These are phyloP conservation scores for Enteromius treurensis DNA, from an alignment of 2,797 vertebrate genomes.

Conservation along the genomic window DNA sequence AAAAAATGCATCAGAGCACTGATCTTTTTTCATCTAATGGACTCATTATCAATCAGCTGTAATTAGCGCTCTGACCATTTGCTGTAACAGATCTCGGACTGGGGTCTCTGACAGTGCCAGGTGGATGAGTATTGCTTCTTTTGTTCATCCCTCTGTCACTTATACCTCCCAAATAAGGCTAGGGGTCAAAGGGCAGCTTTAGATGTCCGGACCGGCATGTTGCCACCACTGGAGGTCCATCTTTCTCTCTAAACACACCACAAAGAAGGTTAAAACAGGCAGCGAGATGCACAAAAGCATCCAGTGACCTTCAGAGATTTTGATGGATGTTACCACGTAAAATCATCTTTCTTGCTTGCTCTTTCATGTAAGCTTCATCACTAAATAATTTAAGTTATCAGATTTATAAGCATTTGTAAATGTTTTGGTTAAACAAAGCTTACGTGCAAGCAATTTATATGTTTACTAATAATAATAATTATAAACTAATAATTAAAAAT, in stretches of 20 bases:
- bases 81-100: background rate
- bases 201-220: background rate
- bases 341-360: background rate
- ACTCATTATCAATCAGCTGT: slow-evolving; percentile 46
- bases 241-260: background rate
- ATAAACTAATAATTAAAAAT: too few species aligned
- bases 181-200: slow-evolving; percentile 24
- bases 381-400: background rate
- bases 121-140: slow-evolving; percentile 33
- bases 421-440: background rate
- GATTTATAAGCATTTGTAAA: background rate
- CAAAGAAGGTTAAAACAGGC: background rate
- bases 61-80: slow-evolving; percentile 28
- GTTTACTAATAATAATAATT: background rate
- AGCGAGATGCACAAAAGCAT: background rate
- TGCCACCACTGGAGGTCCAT: slow-evolving; percentile 16
- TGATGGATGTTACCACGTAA: background rate
- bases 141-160: background rate
- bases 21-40: slow-evolving; percentile 65
- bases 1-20: slow-evolving; percentile 62
- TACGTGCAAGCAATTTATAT: background rate
- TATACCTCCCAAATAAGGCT: slow-evolving; percentile 26
- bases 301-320: background rate
- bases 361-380: background rate
- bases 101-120: background rate